These are phyloP conservation scores for Marasmarcha lunaedactyla DNA, from an alignment of 2,888 invertebrate species.

Conservation along the genomic window DNA sequence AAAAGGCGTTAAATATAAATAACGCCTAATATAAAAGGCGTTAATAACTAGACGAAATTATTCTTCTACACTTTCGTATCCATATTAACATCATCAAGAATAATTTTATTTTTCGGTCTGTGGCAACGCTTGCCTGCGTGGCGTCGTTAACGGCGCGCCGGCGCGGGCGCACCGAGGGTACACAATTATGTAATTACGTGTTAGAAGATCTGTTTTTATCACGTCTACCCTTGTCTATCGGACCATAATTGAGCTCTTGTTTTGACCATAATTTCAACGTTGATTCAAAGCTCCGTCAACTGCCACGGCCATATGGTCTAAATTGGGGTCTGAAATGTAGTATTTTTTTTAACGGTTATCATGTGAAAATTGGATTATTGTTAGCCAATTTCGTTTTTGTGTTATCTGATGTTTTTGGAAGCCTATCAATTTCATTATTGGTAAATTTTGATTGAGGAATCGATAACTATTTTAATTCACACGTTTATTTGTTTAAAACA, in stretches of 20 bases:
- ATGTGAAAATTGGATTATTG: not conserved
- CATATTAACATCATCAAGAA: slow-evolving; percentile 5
- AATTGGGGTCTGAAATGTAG: not conserved
- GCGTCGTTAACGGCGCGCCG: slow-evolving; percentile 42
- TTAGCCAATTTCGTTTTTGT: slow-evolving; percentile 1
- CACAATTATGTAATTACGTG: slow-evolving; percentile 70
- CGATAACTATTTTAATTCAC: too few species aligned
- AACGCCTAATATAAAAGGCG: too few species aligned
- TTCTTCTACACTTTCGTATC: too few species aligned
- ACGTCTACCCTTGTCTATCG: slow-evolving; percentile 68
- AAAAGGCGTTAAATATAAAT: too few species aligned
- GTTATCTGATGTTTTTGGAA: too few species aligned
- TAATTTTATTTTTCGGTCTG: slow-evolving; percentile 48
- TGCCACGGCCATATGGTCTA: slow-evolving; percentile 28
- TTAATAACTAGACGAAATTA: too few species aligned
- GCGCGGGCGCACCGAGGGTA: slow-evolving; percentile 38
- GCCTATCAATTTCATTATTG: too few species aligned
- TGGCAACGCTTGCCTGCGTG: slow-evolving; percentile 57
- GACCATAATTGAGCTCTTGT: slow-evolving; percentile 63
- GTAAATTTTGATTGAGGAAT: too few species aligned
- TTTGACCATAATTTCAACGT: slow-evolving; percentile 51
- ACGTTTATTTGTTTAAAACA: too few species aligned
- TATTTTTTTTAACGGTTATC: not conserved
- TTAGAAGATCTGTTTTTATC: slow-evolving; percentile 70
- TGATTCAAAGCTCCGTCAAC: slow-evolving; percentile 26